Base-by-base conservation (phyloP, 2,888 invertebrate genomes). In the Morpho helenor region DNA sequence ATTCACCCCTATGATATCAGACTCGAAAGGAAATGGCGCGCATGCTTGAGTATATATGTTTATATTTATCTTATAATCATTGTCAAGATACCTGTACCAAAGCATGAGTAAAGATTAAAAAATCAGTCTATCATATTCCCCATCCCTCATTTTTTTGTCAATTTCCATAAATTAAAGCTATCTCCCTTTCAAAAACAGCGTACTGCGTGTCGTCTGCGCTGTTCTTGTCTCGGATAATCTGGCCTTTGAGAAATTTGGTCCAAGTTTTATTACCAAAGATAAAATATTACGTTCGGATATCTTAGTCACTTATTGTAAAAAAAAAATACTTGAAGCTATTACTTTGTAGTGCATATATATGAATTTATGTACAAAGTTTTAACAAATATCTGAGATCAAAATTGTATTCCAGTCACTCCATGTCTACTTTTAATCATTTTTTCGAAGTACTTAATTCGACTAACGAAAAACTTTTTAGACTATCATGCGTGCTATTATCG, bases 351-450 rank as follows among this genome's bases (percentile, higher is more conserved):
- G 67, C 73, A 72, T 67, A 67, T 60, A 61, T 60, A 67, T 64
- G 69, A 71, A 73, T 74, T 78, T 83, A 80, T 82, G 72, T 79
- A 82, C 77, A 80, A 68, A 73, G 73, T 79, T 80, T 75, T 74
- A 79, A 80, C 79, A 83, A 31, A 84, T 83, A 86, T 79, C 82
- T 88, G 87, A 88, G 87, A 88, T 87, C 87, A 87, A 80, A 76
- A 80, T 80, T 80, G 43, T 58, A 77, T 65, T 69, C 77, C 80
- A 82, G 79, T 80, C 63, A 53, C 58, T 49, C 60, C 45, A 10
- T 52, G n/a, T 48, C 53, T 47, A 50, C 31, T 39, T 9, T 42
- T 43, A 51, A 39, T 47, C 6, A 9, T 42, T 23, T 39, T 10
- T 46, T 23, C 23, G 7, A 23, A 31, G 31, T 31, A 31, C 31